Percentiles rank a stretch among this genome's conserved stretches.
Evolutionary conservation across 2,888 invertebrate genomes (phyloP).

Genomic region (Drosophila formosana): DNA sequence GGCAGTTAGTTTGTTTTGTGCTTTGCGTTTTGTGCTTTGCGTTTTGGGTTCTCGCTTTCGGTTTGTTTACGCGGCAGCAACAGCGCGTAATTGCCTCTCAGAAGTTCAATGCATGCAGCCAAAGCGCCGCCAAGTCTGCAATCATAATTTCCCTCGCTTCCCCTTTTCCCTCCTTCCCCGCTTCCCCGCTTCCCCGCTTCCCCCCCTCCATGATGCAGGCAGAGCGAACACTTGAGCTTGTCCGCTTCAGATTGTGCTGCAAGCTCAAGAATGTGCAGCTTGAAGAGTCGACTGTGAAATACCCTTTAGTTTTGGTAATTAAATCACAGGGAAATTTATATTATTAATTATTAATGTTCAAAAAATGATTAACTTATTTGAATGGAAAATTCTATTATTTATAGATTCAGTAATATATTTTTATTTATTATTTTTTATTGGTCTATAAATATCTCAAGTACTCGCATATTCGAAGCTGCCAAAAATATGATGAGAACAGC

Average conservation of each 20-base stretch:
- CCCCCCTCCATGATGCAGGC: no score
- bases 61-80: constrained; percentile 32
- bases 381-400: no score
- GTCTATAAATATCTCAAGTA: no score
- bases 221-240: constrained; percentile 35
- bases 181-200: background rate
- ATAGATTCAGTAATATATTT: no score
- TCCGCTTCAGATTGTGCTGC: constrained; percentile 23
- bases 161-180: background rate
- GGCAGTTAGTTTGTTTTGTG: constrained; percentile 44
- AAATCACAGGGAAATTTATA: no score
- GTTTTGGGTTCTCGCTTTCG: background rate
- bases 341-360: no score
- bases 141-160: constrained; percentile 26
- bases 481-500: no score
- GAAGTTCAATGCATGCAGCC: constrained; percentile 40
- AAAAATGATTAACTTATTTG: no score
- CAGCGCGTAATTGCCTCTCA: constrained; percentile 41
- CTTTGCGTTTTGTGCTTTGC: constrained; percentile 10
- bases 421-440: no score
- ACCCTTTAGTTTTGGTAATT: no score
- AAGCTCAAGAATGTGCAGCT: constrained; percentile 12
- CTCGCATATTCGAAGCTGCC: no score
- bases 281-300: no score
- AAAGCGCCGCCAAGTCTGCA: constrained; percentile 37